Base-by-base conservation (phyloP, 2,888 invertebrate species). In the Pediacus dermestoides region DNA sequence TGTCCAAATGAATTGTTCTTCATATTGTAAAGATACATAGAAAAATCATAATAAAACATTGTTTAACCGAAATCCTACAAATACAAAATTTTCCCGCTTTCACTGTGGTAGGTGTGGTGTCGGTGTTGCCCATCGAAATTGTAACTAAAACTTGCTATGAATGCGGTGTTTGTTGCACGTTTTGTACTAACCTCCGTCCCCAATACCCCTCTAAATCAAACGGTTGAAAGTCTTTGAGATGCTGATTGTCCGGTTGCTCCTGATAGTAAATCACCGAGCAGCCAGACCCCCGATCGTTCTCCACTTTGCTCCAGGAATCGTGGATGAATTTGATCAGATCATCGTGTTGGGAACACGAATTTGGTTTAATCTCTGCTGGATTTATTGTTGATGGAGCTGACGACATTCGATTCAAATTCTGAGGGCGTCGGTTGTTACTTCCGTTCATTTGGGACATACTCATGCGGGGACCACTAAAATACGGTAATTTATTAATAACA, bases 171-270 rank as follows among this genome's bases (percentile, higher is more conserved):
- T 28, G 28, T 28, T 57, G 77, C 55, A 81, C 74, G 66, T 74
- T 82, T 67, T 84, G 83, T 37, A 84, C 76, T 45, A 81, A 69
- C 39, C 82, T 78, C 42, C 83, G 76, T 10, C 79, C 84, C 82
- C 85, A 86, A 73, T 80, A 84, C 56, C 82, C 82, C 56, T 86
- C 85, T 44, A 87, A 70, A 67, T 87, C 81, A 66, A 87, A 87
- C 6, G 87, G 85, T 64, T 82, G 78, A 65, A 87, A 87, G 70
- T 85, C 83, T 60, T 76, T 77, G 12, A 78, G 66, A 50, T 74
- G 73, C 2, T 74, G 70, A 40, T 63, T 58, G 18, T 77, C 70
- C n/a, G n/a, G n/a, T 57, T 72, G 72, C 43, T 81, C 81, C 58
- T 84, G 81, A 59, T 81, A 81, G 61, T 81, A 82, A 44, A 76